phyloP scores from a whole-genome alignment of 1,140 invertebrate genomes.

The Camponotus floridanus region DNA sequence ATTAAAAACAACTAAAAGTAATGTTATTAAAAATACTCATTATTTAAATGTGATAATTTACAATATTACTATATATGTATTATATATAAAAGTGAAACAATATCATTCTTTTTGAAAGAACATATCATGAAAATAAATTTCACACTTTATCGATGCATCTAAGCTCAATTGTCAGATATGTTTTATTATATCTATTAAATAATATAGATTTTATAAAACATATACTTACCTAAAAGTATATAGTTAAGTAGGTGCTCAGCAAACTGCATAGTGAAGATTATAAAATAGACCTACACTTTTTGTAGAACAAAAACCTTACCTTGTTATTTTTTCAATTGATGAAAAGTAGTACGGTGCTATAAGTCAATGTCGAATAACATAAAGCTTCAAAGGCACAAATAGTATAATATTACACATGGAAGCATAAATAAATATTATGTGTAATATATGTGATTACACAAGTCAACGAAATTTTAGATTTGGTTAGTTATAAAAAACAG shows the following conservation, averaged over 20 bases:
- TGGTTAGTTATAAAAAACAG: too few species aligned
- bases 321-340: constrained; percentile 22
- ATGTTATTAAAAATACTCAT: too few species aligned
- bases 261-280: constrained; percentile 42
- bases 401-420: constrained; percentile 25
- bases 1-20: too few species aligned
- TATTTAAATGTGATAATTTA: too few species aligned
- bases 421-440: constrained; percentile 17
- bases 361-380: constrained; percentile 2
- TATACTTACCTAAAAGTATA: constrained; percentile 42
- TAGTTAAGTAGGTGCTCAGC: constrained; percentile 38
- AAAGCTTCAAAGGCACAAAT: constrained; percentile 4
- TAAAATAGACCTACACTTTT: constrained; percentile 22
- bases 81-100: background rate
- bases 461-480: too few species aligned
- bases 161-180: background rate
- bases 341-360: constrained; percentile 17
- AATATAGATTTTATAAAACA: background rate
- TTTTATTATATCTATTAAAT: constrained; percentile 1
- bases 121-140: constrained; percentile 1
- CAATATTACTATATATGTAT: too few species aligned
- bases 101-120: background rate
- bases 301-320: constrained; percentile 44
- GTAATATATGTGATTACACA: too few species aligned
- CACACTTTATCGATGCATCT: background rate